A percentile compares a stretch with the other conserved stretches of the same genome.
Conservation (phyloP, 2,113 vertebrate species). For the Eudyptes chrysolophus region DNA sequence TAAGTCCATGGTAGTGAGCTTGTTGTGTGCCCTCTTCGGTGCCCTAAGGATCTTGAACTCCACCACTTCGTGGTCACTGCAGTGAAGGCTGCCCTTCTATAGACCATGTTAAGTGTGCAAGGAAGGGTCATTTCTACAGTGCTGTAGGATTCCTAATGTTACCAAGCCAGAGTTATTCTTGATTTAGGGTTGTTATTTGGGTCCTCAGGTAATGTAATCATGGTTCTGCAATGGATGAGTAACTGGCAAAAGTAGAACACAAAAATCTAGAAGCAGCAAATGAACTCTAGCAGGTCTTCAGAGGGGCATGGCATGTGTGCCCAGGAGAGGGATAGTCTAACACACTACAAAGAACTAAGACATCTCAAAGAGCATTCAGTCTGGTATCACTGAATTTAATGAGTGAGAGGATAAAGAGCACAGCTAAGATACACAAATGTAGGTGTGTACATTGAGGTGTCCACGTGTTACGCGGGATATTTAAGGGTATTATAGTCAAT, state of each 20-base stretch:
- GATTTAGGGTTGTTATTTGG: neutral
- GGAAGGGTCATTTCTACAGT: neutral
- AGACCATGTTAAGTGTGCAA: neutral
- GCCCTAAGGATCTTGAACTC: no score
- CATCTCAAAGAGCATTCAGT: neutral
- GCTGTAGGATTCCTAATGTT: neutral
- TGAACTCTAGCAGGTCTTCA: neutral
- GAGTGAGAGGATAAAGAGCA: neutral
- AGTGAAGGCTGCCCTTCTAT: neutral
- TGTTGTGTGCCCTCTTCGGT: no score
- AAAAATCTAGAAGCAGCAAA: neutral
- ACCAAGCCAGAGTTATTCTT: neutral
- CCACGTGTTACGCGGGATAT: accelerated
- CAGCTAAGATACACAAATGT: neutral
- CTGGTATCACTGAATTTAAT: neutral
- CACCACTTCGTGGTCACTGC: no score
- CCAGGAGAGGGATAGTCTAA: neutral
- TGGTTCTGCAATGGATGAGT: neutral
- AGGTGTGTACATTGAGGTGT: neutral
- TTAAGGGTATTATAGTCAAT: neutral
- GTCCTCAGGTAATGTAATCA: neutral
- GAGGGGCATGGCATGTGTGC: accelerated
- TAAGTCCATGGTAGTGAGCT: no score
- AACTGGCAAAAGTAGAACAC: neutral
- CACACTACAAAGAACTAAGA: neutral